Percentiles rank a stretch among this genome's conserved stretches.
phyloP scores from a whole-genome alignment of 1,140 invertebrate genomes.

The Hormaphis cornu region DNA sequence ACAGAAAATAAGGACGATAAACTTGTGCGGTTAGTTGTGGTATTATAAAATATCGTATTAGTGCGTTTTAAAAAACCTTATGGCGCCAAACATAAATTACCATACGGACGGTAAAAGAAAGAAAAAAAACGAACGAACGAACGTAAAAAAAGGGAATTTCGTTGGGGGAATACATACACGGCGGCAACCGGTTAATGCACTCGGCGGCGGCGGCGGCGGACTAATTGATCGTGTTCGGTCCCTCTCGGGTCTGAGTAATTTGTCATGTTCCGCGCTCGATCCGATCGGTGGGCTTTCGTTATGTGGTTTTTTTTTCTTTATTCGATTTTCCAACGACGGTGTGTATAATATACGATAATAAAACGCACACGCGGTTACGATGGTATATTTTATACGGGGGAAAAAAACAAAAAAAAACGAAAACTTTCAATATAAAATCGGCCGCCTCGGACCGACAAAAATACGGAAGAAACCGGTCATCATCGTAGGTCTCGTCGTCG shows the following conservation, averaged over 20 bases:
- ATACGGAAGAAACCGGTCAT: constrained; percentile 5
- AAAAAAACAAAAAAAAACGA: too few species aligned
- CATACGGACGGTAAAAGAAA: background rate
- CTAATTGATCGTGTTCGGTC: constrained; percentile 32
- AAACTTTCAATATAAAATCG: constrained; percentile 2
- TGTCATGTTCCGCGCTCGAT: constrained; percentile 15
- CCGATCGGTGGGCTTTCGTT: background rate
- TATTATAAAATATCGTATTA: background rate
- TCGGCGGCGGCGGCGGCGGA: too few species aligned
- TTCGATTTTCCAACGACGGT: background rate
- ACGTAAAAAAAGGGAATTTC: too few species aligned
- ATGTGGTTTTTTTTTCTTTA: background rate
- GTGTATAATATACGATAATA: too few species aligned
- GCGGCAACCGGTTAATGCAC: constrained; percentile 24
- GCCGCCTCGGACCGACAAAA: background rate
- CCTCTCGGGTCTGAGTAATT: constrained; percentile 28
- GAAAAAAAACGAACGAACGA: too few species aligned
- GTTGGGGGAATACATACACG: too few species aligned
- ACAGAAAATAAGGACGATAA: background rate
- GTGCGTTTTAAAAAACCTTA: constrained; percentile 15
- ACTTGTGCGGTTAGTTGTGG: background rate
- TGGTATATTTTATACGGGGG: background rate
- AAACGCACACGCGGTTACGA: too few species aligned
- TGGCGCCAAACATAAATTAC: constrained; percentile 28
- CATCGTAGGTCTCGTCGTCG: background rate